Base-by-base conservation (phyloP, 2,888 invertebrate species). In the Endotricha flammealis region DNA sequence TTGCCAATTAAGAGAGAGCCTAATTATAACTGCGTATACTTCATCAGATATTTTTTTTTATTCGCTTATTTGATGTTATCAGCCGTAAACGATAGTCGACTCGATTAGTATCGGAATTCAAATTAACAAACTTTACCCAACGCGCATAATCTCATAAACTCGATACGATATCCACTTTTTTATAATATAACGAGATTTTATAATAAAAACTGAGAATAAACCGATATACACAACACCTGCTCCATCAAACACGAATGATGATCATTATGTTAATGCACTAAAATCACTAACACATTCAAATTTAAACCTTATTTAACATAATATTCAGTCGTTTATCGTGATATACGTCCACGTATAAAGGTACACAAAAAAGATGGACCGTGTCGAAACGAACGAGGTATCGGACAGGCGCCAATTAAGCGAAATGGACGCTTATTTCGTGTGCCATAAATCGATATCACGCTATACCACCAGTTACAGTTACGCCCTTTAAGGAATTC, bases 171-270 rank as follows among this genome's bases (percentile, higher is more conserved):
- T 44, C 35, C 12, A 53, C 57, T 57, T 65, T 75, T 74, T 73
- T 72, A 65, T 72, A 68, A 63, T 66, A 69, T 75, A 82, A 82
- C 75, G 73, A 80, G 80, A 81, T 80, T 80, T 82, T 73, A 75
- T 74, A 71, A 76, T 79, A 82, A 82, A 81, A 83, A 78, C 77
- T 58, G 76, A 80, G 79, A 81, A 82, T 80, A 75, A 79, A 77
- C 79, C 72, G 76, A 82, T 79, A 79, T 63, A 71, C 65, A 68
- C 73, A 61, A 80, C 85, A 86, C 85, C 85, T 86, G 85, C 81
- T 81, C 70, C 72, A 76, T 80, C 80, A 78, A 79, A 81, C 73
- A 67, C 73, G 69, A 65, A 73, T 68, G 69, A 68, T 74, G 69
- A 76, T 79, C 77, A 80, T 83, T 81, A 83, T 80, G 82, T 67